Evolutionary conservation across 2,113 vertebrate genomes (phyloP).

Genomic region (Psophia crepitans): DNA sequence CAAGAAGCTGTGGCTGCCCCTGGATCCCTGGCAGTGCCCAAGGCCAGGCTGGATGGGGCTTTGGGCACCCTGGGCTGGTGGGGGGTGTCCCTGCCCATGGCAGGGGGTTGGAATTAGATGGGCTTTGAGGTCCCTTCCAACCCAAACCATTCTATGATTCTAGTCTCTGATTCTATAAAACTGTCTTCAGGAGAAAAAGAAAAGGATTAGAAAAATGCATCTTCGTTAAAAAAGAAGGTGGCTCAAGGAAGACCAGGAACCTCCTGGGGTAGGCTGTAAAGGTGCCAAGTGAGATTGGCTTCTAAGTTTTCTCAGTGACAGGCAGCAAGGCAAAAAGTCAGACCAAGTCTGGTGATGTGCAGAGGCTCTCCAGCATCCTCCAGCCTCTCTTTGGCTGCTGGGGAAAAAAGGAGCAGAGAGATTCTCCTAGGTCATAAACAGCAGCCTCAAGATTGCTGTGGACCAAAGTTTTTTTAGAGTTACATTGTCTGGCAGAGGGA

Average conservation of each 20-base stretch:
- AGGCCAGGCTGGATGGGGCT: too few species aligned
- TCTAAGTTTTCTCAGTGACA: neutral
- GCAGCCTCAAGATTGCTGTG: neutral
- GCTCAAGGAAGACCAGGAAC: neutral
- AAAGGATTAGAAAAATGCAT: neutral
- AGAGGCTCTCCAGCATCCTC: neutral
- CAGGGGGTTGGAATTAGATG: too few species aligned
- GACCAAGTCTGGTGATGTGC: neutral
- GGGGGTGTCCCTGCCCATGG: too few species aligned
- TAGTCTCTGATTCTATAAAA: too few species aligned
- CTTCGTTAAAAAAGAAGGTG: neutral
- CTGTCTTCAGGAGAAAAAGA: neutral
- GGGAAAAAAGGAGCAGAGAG: neutral
- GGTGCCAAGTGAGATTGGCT: neutral
- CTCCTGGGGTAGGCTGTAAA: neutral
- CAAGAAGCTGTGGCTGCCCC: too few species aligned
- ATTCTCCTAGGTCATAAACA: neutral
- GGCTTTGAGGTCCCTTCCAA: too few species aligned
- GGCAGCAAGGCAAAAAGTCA: neutral
- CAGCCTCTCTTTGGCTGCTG: neutral
- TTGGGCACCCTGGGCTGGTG: too few species aligned
- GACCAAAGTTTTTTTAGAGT: neutral
- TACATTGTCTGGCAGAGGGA: neutral
- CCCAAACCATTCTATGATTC: too few species aligned
- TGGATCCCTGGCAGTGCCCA: too few species aligned